Percentiles rank a stretch among this genome's conserved stretches.
Conservation (phyloP, 1,140 invertebrate genomes). For the Lucilia sericata region DNA sequence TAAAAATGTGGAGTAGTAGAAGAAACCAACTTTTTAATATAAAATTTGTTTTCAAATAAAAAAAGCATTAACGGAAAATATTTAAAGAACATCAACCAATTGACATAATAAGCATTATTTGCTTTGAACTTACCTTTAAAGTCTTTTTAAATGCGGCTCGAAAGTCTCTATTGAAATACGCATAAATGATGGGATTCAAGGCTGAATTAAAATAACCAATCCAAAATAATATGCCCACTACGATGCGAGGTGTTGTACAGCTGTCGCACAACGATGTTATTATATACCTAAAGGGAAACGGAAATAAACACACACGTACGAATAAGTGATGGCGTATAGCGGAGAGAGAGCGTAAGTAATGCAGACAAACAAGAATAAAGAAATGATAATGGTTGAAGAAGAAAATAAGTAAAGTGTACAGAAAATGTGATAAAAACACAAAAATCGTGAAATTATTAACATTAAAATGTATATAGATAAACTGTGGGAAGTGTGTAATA, state of each 20-base stretch:
- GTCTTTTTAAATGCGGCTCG: slow-evolving; percentile 92
- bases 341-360: too few relatives aligned
- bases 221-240: slow-evolving; percentile 93
- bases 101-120: not conserved
- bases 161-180: slow-evolving; percentile 97
- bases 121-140: slow-evolving; percentile 74
- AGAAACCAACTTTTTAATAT: not conserved
- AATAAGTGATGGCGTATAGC: not conserved
- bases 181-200: slow-evolving; percentile 96
- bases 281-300: slow-evolving; percentile 77
- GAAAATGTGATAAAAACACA: not conserved
- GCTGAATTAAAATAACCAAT: slow-evolving; percentile 97
- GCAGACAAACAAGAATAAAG: too few relatives aligned
- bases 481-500: not conserved
- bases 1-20: not conserved
- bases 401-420: not conserved
- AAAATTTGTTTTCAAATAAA: not conserved
- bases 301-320: slow-evolving; percentile 17
- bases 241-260: slow-evolving; percentile 69
- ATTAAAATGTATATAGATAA: slow-evolving; percentile 22
- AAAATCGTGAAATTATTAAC: slow-evolving; percentile 14
- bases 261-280: slow-evolving; percentile 85
- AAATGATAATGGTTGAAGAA: too few relatives aligned
- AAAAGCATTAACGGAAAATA: not conserved
- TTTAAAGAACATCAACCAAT: slow-evolving; percentile 7